Conservation (phyloP, 2,888 invertebrate species). For the Junonia oenone region DNA sequence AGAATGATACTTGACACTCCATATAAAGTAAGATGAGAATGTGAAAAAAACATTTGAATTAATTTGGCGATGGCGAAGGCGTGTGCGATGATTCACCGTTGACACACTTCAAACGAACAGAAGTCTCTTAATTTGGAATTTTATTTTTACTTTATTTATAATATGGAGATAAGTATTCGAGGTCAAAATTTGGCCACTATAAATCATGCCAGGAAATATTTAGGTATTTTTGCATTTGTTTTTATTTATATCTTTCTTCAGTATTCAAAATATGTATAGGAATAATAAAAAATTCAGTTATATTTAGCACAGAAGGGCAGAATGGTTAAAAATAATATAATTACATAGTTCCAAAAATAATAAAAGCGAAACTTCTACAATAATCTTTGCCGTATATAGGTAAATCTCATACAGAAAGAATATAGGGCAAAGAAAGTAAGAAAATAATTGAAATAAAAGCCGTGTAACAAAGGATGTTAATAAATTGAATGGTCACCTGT, state of each 20-base stretch:
- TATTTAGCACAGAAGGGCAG: too few species aligned
- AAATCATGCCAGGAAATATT: too few species aligned
- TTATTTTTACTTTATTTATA: too few species aligned
- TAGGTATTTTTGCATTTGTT: too few species aligned
- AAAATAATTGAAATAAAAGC: constrained; percentile 15
- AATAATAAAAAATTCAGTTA: too few species aligned
- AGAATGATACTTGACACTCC: constrained; percentile 23
- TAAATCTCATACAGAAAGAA: not conserved
- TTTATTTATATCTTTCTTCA: too few species aligned
- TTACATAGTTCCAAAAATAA: too few species aligned
- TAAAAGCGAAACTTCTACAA: not conserved
- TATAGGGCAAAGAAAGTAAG: constrained; percentile 22
- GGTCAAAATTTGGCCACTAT: too few species aligned
- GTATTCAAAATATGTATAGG: too few species aligned
- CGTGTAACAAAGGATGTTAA: constrained; percentile 18
- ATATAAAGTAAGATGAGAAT: constrained; percentile 24
- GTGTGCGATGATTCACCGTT: constrained; percentile 51
- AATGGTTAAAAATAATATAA: too few species aligned
- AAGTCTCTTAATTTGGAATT: too few species aligned
- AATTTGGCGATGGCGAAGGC: constrained; percentile 46
- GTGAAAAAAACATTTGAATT: constrained; percentile 28
- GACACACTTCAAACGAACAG: constrained; percentile 35
- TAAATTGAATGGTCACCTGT: constrained; percentile 22
- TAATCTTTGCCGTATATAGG: not conserved
- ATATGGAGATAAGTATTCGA: too few species aligned